These are phyloP conservation scores for Acanthis flammea DNA, from an alignment of 2,797 vertebrate species.

Conservation along the genomic window DNA sequence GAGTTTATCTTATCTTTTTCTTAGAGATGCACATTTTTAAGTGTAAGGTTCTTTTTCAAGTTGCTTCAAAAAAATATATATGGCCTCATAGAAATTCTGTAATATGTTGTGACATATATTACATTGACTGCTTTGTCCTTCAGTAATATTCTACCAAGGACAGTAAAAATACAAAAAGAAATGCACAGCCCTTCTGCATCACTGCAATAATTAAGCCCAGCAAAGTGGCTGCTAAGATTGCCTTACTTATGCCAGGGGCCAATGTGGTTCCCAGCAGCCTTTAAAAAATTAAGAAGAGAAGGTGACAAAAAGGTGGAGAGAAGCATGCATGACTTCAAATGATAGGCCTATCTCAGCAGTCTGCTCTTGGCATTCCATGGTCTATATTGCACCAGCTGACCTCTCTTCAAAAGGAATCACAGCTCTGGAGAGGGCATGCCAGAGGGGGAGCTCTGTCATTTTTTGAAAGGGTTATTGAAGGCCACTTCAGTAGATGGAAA, in stretches of 20 bases:
- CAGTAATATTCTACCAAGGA: background rate
- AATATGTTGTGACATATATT: background rate
- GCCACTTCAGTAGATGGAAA: background rate
- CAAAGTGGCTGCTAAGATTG: background rate
- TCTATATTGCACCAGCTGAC: background rate
- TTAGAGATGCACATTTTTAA: background rate
- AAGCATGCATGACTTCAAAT: background rate
- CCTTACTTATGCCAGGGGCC: background rate
- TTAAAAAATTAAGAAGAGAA: constrained; percentile 1
- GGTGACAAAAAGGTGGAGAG: constrained; percentile 23
- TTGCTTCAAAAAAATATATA: background rate
- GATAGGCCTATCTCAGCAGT: background rate
- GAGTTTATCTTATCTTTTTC: background rate
- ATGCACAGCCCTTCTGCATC: background rate
- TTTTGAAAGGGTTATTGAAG: constrained; percentile 26
- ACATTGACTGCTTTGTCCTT: background rate
- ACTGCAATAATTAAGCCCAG: constrained; percentile 14
- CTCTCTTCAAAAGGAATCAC: background rate
- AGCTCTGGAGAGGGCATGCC: background rate
- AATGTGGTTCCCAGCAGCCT: background rate
- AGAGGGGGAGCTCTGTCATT: background rate
- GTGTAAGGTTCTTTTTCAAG: background rate
- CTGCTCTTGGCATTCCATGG: background rate
- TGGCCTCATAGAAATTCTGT: background rate
- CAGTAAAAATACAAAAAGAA: background rate